Percentiles rank a stretch among this genome's conserved stretches.
These are phyloP conservation scores for Euplagia quadripunctaria DNA, from an alignment of 2,888 invertebrate species.

Conservation along the genomic window DNA sequence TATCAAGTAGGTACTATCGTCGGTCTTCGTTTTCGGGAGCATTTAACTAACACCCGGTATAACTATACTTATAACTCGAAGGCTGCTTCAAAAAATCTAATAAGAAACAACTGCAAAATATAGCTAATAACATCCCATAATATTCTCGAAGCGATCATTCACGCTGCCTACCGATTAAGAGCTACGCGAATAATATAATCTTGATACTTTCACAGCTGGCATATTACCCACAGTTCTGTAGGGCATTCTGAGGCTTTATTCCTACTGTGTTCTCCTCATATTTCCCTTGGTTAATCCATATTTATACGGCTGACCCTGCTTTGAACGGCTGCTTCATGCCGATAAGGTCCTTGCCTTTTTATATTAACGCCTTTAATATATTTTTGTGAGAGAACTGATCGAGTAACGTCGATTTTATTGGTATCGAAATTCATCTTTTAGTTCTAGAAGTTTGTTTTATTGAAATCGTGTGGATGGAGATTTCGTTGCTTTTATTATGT, in stretches of 20 bases:
- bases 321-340: slow-evolving; percentile 58
- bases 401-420: slow-evolving; percentile 46
- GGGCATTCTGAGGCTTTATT: slow-evolving; percentile 66
- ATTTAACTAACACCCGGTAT: too few species aligned
- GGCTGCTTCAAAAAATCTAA: not conserved
- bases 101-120: slow-evolving; percentile 4
- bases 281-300: slow-evolving; percentile 80
- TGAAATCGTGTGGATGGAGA: slow-evolving; percentile 1
- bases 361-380: slow-evolving; percentile 50
- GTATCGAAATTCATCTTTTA: slow-evolving; percentile 9
- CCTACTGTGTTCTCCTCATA: slow-evolving; percentile 68
- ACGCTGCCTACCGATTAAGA: slow-evolving; percentile 14
- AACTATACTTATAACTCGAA: not conserved
- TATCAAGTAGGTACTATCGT: too few species aligned
- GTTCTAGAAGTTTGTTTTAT: slow-evolving; percentile 13
- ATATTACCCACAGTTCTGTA: slow-evolving; percentile 36
- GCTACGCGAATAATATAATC: slow-evolving; percentile 15
- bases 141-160: slow-evolving; percentile 15
- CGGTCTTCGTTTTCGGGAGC: too few species aligned
- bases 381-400: slow-evolving; percentile 47
- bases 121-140: not conserved
- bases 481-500: not conserved
- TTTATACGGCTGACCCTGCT: slow-evolving; percentile 79
- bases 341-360: slow-evolving; percentile 53
- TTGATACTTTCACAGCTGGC: slow-evolving; percentile 22